Evolutionary conservation across 2,113 vertebrate genomes (phyloP).

Genomic region (Manacus vitellinus): DNA sequence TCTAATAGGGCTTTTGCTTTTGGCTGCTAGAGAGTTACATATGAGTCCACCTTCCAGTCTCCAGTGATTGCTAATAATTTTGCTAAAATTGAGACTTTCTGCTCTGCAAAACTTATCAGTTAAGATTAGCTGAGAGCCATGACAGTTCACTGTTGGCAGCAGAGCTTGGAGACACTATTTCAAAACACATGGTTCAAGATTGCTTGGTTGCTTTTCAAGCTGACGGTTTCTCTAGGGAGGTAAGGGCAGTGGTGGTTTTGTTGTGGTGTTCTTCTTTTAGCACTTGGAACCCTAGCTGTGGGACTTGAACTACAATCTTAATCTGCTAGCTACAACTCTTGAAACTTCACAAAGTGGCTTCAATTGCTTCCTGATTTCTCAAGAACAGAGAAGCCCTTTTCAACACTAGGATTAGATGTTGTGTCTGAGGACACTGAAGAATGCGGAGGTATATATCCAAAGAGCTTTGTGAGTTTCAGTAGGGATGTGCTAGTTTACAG

Average conservation of each 20-base stretch:
- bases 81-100: not conserved
- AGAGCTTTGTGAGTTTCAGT: not conserved
- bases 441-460: not conserved
- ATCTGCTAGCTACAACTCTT: not conserved
- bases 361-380: not conserved
- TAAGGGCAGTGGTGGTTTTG: not conserved
- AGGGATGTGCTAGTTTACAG: not conserved
- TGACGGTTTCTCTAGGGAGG: not conserved
- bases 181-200: not conserved
- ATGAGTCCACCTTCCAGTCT: not conserved
- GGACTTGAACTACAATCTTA: not conserved
- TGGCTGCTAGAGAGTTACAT: not conserved
- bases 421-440: not conserved
- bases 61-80: not conserved
- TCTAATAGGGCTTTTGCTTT: not conserved
- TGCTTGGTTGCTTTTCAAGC: not conserved
- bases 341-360: not conserved
- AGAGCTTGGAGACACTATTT: not conserved
- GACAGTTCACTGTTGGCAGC: not conserved
- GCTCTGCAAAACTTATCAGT: rapidly evolving
- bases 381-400: not conserved
- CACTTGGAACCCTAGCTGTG: not conserved
- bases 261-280: not conserved
- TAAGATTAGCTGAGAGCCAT: not conserved
- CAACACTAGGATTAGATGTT: not conserved